Conservation (phyloP, 2,113 vertebrate genomes). For the Microcebus lehilahytsara region DNA sequence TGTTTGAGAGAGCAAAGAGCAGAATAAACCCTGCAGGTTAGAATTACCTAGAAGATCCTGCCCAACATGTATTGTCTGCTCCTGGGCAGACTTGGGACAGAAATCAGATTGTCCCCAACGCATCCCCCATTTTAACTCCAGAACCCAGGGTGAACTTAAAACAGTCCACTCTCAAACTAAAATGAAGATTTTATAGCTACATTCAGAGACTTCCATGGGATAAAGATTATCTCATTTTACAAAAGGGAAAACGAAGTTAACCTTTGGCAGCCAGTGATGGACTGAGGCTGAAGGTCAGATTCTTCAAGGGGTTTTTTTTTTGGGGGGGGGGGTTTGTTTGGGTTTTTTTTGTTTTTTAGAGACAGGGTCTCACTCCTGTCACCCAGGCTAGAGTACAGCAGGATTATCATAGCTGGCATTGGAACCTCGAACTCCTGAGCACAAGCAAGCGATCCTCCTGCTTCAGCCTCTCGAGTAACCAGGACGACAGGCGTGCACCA, state of each 20-base stretch:
- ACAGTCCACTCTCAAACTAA: neutral
- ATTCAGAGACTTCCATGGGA: neutral
- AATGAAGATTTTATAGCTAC: neutral
- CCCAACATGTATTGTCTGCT: neutral
- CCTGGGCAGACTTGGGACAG: neutral
- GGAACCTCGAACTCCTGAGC: no score
- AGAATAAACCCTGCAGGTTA: neutral
- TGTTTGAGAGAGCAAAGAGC: neutral
- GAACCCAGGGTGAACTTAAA: neutral
- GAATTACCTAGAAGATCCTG: neutral
- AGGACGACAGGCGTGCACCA: no score
- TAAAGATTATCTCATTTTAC: neutral
- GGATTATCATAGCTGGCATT: no score
- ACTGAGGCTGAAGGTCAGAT: neutral
- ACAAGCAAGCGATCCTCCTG: no score
- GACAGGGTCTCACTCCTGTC: no score
- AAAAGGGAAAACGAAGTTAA: neutral
- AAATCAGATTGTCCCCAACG: neutral
- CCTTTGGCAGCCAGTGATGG: neutral
- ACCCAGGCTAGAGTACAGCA: no score
- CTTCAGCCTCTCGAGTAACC: no score
- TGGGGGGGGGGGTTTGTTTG: no score
- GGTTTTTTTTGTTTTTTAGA: no score
- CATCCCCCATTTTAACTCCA: neutral
- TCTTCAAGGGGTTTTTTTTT: no score